phyloP scores from a whole-genome alignment of 2,113 vertebrate genomes.

The Tupaia tana region DNA sequence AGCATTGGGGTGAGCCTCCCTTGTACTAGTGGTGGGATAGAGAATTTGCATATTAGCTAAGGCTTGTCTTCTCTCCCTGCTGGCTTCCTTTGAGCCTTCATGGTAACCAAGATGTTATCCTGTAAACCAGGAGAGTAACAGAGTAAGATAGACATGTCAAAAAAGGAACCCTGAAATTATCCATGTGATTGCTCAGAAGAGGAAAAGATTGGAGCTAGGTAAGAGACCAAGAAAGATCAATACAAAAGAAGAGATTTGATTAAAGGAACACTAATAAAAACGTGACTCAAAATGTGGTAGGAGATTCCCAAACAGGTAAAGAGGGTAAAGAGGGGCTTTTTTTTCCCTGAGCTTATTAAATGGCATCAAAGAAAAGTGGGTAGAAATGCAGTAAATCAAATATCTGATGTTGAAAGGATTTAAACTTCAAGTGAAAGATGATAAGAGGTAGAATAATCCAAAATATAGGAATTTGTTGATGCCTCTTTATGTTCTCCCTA shows the following conservation, averaged over 20 bases:
- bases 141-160: not conserved
- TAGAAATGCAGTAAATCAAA: not conserved
- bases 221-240: not conserved
- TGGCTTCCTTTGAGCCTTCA: not conserved
- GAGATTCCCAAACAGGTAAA: not conserved
- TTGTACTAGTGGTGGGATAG: not conserved
- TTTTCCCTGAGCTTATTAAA: constrained; percentile 16
- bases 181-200: not conserved
- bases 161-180: not conserved
- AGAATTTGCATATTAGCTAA: not conserved
- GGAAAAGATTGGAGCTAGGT: not conserved
- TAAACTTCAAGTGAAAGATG: not conserved
- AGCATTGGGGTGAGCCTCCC: not conserved
- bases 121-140: not conserved
- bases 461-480: not conserved
- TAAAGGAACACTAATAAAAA: not conserved
- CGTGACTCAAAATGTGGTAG: not conserved
- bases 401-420: not conserved
- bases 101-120: not conserved
- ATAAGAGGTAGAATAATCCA: not conserved
- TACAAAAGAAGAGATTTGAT: not conserved
- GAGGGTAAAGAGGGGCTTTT: not conserved
- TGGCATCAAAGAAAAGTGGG: not conserved
- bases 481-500: not conserved
- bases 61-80: not conserved